Conservation (phyloP, 2,797 vertebrate genomes). For the Coracias cyanogaster region DNA sequence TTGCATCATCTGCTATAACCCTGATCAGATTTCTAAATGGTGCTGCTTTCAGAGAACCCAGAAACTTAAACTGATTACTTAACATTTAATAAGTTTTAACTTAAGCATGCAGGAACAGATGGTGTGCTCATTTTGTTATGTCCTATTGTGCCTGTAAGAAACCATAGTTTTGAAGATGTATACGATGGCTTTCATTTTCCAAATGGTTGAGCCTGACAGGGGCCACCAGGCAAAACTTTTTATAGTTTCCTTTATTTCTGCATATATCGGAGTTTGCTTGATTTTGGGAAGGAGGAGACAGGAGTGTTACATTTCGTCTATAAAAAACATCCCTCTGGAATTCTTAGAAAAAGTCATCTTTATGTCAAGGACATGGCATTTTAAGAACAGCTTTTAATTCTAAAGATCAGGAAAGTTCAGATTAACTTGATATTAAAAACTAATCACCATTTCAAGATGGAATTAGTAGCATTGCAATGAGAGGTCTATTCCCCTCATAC, state of each 20-base stretch:
- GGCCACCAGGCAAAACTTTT: neutral
- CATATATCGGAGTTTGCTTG: neutral
- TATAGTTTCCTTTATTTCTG: neutral
- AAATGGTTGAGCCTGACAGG: slow-evolving; percentile 6
- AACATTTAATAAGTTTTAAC: neutral
- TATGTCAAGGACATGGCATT: neutral
- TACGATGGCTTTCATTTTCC: slow-evolving; percentile 55
- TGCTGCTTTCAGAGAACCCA: neutral
- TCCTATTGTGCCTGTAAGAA: slow-evolving; percentile 20
- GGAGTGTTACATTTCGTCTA: neutral
- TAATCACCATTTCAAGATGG: slow-evolving; percentile 29
- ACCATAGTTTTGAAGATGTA: neutral
- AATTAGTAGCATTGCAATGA: neutral
- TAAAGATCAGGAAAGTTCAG: neutral
- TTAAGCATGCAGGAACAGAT: slow-evolving; percentile 23
- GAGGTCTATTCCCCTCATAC: neutral
- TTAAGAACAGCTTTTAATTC: neutral
- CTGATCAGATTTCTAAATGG: neutral
- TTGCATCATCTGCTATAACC: neutral
- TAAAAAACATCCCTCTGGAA: neutral
- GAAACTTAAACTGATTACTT: slow-evolving; percentile 17
- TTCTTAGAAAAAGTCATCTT: neutral
- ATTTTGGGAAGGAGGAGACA: neutral
- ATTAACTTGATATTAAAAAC: slow-evolving; percentile 5
- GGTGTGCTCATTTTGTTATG: slow-evolving; percentile 14